Base-by-base conservation (phyloP, 2,797 vertebrate species). In the Chelidonichthys spinosus region DNA sequence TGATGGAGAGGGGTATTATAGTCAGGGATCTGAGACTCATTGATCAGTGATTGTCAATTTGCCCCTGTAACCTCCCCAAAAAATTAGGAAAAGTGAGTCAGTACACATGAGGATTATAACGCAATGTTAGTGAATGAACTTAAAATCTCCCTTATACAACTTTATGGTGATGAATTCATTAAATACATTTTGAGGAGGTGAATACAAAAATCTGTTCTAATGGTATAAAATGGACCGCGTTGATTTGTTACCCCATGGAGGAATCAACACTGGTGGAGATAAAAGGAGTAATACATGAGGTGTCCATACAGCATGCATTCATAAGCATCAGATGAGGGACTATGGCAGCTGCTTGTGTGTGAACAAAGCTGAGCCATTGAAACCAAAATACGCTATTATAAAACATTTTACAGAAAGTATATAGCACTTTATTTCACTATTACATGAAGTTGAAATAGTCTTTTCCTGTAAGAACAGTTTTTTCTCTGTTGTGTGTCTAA, bases 21-120 rank as follows among this genome's bases (percentile, higher is more conserved):
- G 61, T 36, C 54, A 39, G 74, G 75, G 70, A 74, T 55, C 53
- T 76, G 74, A 76, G 76, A 87, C 73, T 79, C 65, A 65, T 61
- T 78, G 60, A 87, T 82, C 59, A 81, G 76, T 89, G 89, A 94
- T 91, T 93, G 90, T 93, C 92, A 80, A 81, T 87, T 83, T 85
- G 76, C 77, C 69, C 75, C 67, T 62, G 68, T 47, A 81, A 73
- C 39, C 25, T 56, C 18, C 46, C 7, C 17, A 49, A 49, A 74
- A 69, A 72, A 67, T 53, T 35, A 74, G 37, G 11, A 64, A 40
- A 49, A 64, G 37, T 11, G 43, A 74, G 63, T 52, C 3, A 54
- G 33, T 54, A 35, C 52, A 54, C 6, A 13, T 61, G 15, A 68
- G 32, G 25, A 35, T 52, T 71, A 11, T 67, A 79, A 76, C 49